phyloP scores from a whole-genome alignment of 2,113 vertebrate species.

The Corythoichthys haematopterus region DNA sequence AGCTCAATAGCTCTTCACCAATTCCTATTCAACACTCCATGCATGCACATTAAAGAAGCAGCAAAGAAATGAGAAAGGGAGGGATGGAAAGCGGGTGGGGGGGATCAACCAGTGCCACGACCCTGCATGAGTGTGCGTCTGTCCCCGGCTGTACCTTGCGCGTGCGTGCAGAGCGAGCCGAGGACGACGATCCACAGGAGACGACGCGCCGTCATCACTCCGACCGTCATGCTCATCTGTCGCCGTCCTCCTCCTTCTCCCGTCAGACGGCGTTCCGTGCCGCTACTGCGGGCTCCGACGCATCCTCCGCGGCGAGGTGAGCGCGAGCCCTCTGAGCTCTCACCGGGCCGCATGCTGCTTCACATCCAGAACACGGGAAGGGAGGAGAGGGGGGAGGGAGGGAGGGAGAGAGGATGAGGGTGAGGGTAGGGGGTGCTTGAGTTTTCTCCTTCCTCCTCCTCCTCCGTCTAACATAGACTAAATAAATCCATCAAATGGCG shows the following conservation, averaged over 20 bases:
- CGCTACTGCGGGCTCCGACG: conserved; percentile 33
- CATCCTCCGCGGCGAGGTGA: conserved; percentile 60
- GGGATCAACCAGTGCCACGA: conserved; percentile 1
- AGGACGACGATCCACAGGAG: conserved; percentile 65
- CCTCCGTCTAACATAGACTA: conserved; percentile 54
- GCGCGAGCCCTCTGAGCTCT: conserved; percentile 68
- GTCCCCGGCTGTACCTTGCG: conserved; percentile 55
- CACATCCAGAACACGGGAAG: conserved; percentile 63
- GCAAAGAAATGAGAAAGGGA: background rate
- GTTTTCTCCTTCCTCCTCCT: conserved; percentile 50
- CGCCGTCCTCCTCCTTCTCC: conserved; percentile 29
- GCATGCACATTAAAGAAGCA: conserved; percentile 2
- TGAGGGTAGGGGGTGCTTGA: conserved; percentile 17
- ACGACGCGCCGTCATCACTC: conserved; percentile 57
- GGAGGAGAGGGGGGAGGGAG: conserved; percentile 7
- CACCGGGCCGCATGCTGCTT: conserved; percentile 72
- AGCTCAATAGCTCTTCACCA: conserved; percentile 32
- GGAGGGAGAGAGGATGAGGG: conserved; percentile 5
- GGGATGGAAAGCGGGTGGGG: too few relatives aligned
- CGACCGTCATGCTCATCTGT: conserved; percentile 44
- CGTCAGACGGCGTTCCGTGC: conserved; percentile 48
- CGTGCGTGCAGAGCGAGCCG: conserved; percentile 56
- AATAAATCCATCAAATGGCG: conserved; percentile 59
- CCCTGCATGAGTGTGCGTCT: conserved; percentile 27
- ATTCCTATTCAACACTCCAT: conserved; percentile 44